A percentile compares a stretch with the other conserved stretches of the same genome.
phyloP scores from a whole-genome alignment of 2,888 invertebrate genomes.

The Torymus tubicola region DNA sequence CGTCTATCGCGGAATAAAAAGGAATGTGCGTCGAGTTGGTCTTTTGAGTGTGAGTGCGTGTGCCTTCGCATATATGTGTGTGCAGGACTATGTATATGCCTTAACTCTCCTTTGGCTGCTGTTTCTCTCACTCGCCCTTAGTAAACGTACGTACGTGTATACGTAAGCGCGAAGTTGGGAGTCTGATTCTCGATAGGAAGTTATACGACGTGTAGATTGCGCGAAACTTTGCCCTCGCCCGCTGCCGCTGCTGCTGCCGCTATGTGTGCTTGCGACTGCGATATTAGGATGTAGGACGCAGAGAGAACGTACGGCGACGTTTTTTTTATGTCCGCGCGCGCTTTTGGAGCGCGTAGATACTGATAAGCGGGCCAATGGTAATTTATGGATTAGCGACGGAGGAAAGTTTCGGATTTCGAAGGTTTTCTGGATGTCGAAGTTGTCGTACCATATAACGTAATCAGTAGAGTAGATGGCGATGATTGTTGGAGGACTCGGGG shows the following conservation, averaged over 20 bases:
- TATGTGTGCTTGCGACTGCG: background rate
- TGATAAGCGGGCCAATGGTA: too few relatives aligned
- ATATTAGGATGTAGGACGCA: slow-evolving; percentile 40
- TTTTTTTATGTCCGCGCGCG: too few relatives aligned
- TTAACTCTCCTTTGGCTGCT: background rate
- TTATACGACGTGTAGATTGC: slow-evolving; percentile 49
- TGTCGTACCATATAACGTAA: too few relatives aligned
- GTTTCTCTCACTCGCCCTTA: background rate
- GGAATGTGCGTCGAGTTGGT: background rate
- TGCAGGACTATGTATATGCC: background rate
- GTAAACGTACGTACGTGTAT: background rate
- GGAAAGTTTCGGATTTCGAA: too few relatives aligned
- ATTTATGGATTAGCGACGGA: too few relatives aligned
- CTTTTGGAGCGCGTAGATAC: too few relatives aligned
- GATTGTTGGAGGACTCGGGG: too few relatives aligned
- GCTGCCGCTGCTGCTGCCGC: too few relatives aligned
- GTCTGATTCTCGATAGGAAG: slow-evolving; percentile 45
- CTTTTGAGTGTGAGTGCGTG: background rate
- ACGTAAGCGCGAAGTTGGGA: background rate
- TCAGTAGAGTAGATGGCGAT: too few relatives aligned
- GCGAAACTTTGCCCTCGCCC: background rate
- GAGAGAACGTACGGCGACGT: background rate
- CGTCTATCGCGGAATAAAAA: too few relatives aligned
- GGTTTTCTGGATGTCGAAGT: too few relatives aligned
- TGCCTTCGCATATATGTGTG: background rate